These are phyloP conservation scores for Drosophila cognata DNA, from an alignment of 2,888 invertebrate genomes.

Conservation along the genomic window DNA sequence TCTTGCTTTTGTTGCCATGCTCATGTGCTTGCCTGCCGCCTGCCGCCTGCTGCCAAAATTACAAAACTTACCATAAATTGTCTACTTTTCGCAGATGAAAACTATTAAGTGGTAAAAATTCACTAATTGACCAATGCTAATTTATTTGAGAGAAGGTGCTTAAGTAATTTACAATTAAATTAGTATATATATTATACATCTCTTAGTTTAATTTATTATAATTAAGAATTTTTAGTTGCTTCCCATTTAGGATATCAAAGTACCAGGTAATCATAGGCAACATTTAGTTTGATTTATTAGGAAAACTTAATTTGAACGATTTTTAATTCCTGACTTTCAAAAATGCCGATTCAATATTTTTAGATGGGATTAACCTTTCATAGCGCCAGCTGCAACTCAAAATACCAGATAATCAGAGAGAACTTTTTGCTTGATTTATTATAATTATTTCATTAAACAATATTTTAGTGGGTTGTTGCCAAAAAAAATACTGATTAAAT, in stretches of 20 bases:
- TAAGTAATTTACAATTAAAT: background rate
- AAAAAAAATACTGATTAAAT: background rate
- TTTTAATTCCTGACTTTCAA: background rate
- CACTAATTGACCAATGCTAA: background rate
- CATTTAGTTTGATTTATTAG: background rate
- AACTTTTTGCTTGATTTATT: background rate
- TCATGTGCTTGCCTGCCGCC: background rate
- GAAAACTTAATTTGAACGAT: background rate
- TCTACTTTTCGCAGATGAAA: background rate
- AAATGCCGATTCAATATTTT: background rate
- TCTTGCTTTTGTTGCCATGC: background rate
- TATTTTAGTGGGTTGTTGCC: background rate
- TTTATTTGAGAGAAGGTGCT: background rate
- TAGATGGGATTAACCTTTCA: background rate
- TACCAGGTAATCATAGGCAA: accelerated
- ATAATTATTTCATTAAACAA: background rate
- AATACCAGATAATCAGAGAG: background rate
- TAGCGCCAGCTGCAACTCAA: background rate
- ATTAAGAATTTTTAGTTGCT: accelerated
- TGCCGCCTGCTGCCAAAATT: background rate
- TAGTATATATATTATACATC: background rate
- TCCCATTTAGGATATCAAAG: background rate
- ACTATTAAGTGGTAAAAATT: background rate
- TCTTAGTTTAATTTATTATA: background rate
- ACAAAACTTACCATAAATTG: background rate